Base-by-base conservation (phyloP, 2,113 vertebrate species). In the Labrus mixtus region DNA sequence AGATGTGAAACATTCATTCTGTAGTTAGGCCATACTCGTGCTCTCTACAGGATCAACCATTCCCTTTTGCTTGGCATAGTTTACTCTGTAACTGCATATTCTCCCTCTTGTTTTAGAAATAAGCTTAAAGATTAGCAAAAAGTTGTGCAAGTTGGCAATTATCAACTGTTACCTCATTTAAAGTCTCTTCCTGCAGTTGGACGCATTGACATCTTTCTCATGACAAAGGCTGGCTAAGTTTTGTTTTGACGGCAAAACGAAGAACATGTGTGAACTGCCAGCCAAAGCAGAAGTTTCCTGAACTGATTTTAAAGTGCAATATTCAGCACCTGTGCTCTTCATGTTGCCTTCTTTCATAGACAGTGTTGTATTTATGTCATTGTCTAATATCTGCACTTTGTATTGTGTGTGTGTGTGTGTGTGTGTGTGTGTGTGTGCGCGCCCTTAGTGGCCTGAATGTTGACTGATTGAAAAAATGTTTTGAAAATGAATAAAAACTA, bases 91-190 rank as follows among this genome's bases (percentile, higher is more conserved):
- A 5, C 51, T 61, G 37, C 33, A 9, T 33, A 48, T 59, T 46
- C 68, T 22, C 13, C 48, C 17, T 37, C 55, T 76, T 65, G 22
- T 22, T 46, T 19, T 4, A 51, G 7, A 68, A 1, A 41, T 68
- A 57, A 63, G 48, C 36, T 39, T 41, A 61, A 75, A 0, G 11
- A 57, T 48, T 39, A 11, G 16, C 51, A 33, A 51, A 51, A 54
- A 54, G 36, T 17, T 13, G 39, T 0, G n/a, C 36, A 37, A 39
- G 48, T 69, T 45, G 50, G 45, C 70, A 48, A 61, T 86, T 65
- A 78, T 81, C 85, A 91, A 87, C 88, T 73, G 84, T 90, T 93
- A 91, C 89, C 90, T 93, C 86, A 0, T 85, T 81, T 73, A 33
- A 33, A 12, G 22, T 73, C 84, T 73, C 56, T 75, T 69, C 41